A percentile compares a stretch with the other conserved stretches of the same genome.
Evolutionary conservation across 2,113 vertebrate genomes (phyloP).

Genomic region (Gallinago paraguaiae): DNA sequence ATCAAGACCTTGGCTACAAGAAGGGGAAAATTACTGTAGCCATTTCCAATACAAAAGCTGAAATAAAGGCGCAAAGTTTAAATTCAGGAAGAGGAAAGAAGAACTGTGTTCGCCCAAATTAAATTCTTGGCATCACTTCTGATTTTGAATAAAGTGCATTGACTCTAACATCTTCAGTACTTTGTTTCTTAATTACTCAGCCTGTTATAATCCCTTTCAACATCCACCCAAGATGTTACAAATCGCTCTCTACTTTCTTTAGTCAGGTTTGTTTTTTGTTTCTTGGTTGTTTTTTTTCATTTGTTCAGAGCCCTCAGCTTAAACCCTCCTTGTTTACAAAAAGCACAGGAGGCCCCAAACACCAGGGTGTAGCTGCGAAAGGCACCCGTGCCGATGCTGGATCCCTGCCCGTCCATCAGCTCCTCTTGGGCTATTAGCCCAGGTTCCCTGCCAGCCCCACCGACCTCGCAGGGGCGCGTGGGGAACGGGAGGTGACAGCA

Average conservation of each 20-base stretch:
- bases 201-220: neutral
- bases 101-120: accelerated
- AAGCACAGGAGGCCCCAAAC: neutral
- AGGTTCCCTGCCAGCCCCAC: neutral
- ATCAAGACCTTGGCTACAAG: neutral
- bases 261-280: neutral
- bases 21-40: neutral
- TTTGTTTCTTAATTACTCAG: neutral
- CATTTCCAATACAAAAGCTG: neutral
- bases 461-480: neutral
- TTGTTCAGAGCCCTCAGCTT: neutral
- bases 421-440: neutral
- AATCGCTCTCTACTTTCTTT: neutral
- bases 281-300: neutral
- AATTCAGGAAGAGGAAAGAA: neutral
- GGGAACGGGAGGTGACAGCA: neutral
- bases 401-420: neutral
- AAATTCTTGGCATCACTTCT: neutral
- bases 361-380: neutral
- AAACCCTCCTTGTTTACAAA: neutral
- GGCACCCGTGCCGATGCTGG: neutral
- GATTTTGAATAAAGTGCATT: neutral
- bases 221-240: neutral
- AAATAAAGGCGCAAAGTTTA: neutral
- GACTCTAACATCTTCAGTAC: neutral